Conservation (phyloP, 2,797 vertebrate species). For the Lutjanus argentimaculatus region DNA sequence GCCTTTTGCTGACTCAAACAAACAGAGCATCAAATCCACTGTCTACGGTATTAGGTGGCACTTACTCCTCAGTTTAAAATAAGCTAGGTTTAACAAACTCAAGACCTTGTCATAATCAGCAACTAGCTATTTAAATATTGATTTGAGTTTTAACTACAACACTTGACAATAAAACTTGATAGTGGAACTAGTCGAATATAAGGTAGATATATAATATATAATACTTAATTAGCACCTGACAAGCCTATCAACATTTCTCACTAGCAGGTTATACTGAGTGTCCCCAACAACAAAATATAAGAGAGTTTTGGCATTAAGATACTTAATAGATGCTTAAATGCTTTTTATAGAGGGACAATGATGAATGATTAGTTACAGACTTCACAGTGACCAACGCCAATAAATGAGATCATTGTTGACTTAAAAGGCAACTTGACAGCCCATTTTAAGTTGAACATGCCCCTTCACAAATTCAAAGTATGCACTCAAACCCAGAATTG, state of each 20-base stretch:
- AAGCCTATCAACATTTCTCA: no score
- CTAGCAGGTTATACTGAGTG: neutral
- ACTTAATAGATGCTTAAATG: neutral
- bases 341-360: neutral
- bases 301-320: neutral
- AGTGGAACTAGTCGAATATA: no score
- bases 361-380: neutral
- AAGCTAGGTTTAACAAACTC: neutral
- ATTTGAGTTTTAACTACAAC: neutral
- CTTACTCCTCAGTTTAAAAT: neutral
- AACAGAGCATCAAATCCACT: conserved; percentile 20
- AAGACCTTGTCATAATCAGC: neutral
- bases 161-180: no score
- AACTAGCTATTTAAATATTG: neutral
- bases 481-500: neutral
- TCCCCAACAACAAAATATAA: neutral
- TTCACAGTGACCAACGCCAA: neutral
- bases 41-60: conserved; percentile 16
- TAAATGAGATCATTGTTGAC: neutral
- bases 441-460: neutral
- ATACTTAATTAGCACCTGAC: no score
- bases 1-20: conserved; percentile 66
- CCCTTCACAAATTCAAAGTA: neutral
- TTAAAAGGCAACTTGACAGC: neutral
- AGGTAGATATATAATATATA: no score